Base-by-base conservation (phyloP, 2,797 vertebrate species). In the Sebastiscus albofasciatus region DNA sequence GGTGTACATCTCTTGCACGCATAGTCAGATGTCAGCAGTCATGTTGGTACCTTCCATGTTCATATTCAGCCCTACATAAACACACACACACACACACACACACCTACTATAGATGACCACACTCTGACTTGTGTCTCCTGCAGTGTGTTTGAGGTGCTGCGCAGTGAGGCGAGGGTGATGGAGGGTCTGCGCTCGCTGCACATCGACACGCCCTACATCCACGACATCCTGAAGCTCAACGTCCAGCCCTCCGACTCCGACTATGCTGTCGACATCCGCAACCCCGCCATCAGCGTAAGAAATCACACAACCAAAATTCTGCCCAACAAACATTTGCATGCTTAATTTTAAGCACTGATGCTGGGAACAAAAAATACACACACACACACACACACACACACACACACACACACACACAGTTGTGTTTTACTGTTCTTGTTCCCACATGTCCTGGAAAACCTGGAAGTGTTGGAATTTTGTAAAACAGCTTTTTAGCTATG, bases 251-350 rank as follows among this genome's bases (percentile, higher is more conserved):
- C 97, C 0, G 97, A 98, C 83, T 97, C 97, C 0, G 97, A 99
- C 93, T 99, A 99, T 2, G 99, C 97, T 0, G 97, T 99, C 4
- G 98, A 99, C 91, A 98, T 99, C 92, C 97, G 99, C 82, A 97
- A 92, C 88, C 84, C 97, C 1, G 97, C 97, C 24, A 95, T 99
- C 91, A 96, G 94, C 7, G 98, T 99, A 91, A 94, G 97, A 94
- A 20, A 13, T 20, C 10, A 6, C 24, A 9, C 9, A 2, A 13
- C 2, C 20, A 33, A 16, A 61, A 14, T 52, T 20, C 24, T 31
- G 7, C 8, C 8, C 3, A 2, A 12, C 31, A 10, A 31, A 46
- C 26, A 26, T 3, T 2, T 9, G 13, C 1, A 42, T 2, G 6
- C 0, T 59, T 33, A 16, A 39, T 13, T 2, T 13, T 2, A 54